Conservation (phyloP, 2,113 vertebrate species). For the Antennarius striatus region DNA sequence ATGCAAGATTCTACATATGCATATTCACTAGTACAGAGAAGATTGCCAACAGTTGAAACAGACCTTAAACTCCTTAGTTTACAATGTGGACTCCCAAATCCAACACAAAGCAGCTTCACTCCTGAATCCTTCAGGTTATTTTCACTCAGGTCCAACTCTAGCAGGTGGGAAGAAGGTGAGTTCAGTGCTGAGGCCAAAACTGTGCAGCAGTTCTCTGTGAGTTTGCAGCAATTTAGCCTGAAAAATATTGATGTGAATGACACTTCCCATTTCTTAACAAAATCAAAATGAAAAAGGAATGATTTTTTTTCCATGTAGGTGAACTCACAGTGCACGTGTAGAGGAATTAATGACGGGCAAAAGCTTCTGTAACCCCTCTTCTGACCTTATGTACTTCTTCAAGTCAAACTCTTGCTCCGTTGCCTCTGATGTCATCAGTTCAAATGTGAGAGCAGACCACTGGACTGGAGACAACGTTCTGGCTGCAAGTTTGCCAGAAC, state of each 20-base stretch:
- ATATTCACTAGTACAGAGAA: no score
- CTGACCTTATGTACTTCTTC: slow-evolving; percentile 10
- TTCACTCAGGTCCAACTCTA: slow-evolving; percentile 38
- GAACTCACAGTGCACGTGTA: slow-evolving; percentile 22
- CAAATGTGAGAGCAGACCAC: slow-evolving; percentile 35
- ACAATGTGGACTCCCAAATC: slow-evolving; percentile 28
- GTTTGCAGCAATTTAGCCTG: slow-evolving; percentile 41
- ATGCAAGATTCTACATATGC: no score
- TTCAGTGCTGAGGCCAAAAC: slow-evolving; percentile 23
- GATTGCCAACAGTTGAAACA: neutral
- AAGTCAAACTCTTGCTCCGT: slow-evolving; percentile 20
- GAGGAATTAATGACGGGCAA: slow-evolving; percentile 19
- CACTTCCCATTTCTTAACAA: no score
- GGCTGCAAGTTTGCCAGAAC: slow-evolving; percentile 15
- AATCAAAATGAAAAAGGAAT: no score
- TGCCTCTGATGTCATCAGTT: slow-evolving; percentile 31
- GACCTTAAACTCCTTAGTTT: slow-evolving; percentile 43
- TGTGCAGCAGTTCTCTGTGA: slow-evolving; percentile 36
- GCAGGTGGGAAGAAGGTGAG: slow-evolving; percentile 19
- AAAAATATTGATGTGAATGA: neutral
- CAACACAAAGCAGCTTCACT: slow-evolving; percentile 28
- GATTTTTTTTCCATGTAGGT: no score
- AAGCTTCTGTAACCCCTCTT: slow-evolving; percentile 19
- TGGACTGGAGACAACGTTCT: slow-evolving; percentile 6
- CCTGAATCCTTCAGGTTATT: slow-evolving; percentile 40